Percentiles rank a stretch among this genome's conserved stretches.
phyloP scores from a whole-genome alignment of 2,888 invertebrate genomes.

The Hololepta plana region DNA sequence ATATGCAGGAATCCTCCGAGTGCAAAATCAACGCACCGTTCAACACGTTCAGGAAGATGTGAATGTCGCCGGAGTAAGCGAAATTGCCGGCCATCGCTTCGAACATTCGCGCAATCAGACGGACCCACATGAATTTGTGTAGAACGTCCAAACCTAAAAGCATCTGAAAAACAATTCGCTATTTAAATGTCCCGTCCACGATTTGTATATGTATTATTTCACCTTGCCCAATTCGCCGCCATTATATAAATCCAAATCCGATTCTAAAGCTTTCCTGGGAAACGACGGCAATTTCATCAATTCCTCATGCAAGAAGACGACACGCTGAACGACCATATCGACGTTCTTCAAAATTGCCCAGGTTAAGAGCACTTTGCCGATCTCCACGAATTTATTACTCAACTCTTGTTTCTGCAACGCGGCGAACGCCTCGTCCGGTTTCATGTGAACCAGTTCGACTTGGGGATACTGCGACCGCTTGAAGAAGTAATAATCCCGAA shows the following conservation, averaged over 20 bases:
- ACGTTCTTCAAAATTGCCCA: slow-evolving; percentile 88
- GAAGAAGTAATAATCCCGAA: slow-evolving; percentile 68
- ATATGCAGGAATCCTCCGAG: slow-evolving; percentile 89
- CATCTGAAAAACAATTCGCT: slow-evolving; percentile 33
- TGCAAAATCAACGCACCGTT: slow-evolving; percentile 94
- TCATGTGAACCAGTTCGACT: slow-evolving; percentile 82
- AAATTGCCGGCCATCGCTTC: slow-evolving; percentile 97
- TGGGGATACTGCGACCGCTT: slow-evolving; percentile 92
- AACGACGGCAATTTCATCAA: slow-evolving; percentile 96
- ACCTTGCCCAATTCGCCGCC: slow-evolving; percentile 79
- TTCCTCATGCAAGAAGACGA: slow-evolving; percentile 96
- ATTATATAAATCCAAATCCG: slow-evolving; percentile 83
- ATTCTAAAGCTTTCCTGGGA: slow-evolving; percentile 92
- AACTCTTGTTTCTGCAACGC: slow-evolving; percentile 83
- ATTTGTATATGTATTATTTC: slow-evolving; percentile 9
- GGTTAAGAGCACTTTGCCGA: slow-evolving; percentile 82
- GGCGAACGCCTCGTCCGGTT: slow-evolving; percentile 76
- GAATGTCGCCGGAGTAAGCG: slow-evolving; percentile 92
- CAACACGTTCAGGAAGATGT: slow-evolving; percentile 90
- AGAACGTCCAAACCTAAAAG: slow-evolving; percentile 84
- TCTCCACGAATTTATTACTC: slow-evolving; percentile 87
- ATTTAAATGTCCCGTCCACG: not conserved
- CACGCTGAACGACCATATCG: slow-evolving; percentile 91
- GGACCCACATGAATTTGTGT: slow-evolving; percentile 98
- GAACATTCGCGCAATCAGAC: slow-evolving; percentile 89